Conservation (phyloP, 2,113 vertebrate species). For the Epinephelus fuscoguttatus region DNA sequence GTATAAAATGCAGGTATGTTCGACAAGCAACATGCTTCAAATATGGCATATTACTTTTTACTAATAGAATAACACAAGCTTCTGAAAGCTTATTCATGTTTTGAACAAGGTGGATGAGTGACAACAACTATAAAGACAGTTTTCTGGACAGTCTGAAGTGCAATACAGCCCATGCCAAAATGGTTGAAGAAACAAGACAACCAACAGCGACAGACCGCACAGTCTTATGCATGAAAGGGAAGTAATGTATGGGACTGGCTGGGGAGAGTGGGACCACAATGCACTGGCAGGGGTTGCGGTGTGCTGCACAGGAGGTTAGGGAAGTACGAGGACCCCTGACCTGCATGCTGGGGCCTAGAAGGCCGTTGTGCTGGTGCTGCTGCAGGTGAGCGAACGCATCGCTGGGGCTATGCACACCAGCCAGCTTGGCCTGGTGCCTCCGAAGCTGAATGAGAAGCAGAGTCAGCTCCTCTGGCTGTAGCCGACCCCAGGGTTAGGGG, state of each 20-base stretch:
- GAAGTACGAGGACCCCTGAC: slow-evolving; percentile 87
- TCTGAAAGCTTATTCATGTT: neutral
- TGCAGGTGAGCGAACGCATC: slow-evolving; percentile 92
- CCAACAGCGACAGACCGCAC: slow-evolving; percentile 45
- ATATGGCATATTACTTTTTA: slow-evolving; percentile 31
- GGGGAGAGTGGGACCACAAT: slow-evolving; percentile 52
- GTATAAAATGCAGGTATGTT: slow-evolving; percentile 63
- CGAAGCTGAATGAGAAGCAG: slow-evolving; percentile 97
- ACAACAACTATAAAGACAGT: slow-evolving; percentile 13
- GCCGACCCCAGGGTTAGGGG: slow-evolving; percentile 85
- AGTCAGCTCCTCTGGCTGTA: slow-evolving; percentile 97
- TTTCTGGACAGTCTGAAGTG: slow-evolving; percentile 47
- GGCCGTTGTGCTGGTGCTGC: slow-evolving; percentile 90
- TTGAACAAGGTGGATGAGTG: neutral
- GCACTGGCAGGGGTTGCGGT: slow-evolving; percentile 65
- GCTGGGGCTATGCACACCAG: slow-evolving; percentile 91
- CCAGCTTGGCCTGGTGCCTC: slow-evolving; percentile 97
- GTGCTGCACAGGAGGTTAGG: slow-evolving; percentile 49
- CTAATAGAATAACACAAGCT: slow-evolving; percentile 19
- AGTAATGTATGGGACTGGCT: slow-evolving; percentile 52
- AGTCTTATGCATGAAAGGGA: slow-evolving; percentile 65
- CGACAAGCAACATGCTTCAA: slow-evolving; percentile 78
- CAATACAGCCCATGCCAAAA: slow-evolving; percentile 58
- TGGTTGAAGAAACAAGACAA: slow-evolving; percentile 55
- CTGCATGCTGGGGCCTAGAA: slow-evolving; percentile 91